These are phyloP conservation scores for Taeniopygia guttata DNA, from an alignment of 2,797 vertebrate genomes.

Conservation along the genomic window DNA sequence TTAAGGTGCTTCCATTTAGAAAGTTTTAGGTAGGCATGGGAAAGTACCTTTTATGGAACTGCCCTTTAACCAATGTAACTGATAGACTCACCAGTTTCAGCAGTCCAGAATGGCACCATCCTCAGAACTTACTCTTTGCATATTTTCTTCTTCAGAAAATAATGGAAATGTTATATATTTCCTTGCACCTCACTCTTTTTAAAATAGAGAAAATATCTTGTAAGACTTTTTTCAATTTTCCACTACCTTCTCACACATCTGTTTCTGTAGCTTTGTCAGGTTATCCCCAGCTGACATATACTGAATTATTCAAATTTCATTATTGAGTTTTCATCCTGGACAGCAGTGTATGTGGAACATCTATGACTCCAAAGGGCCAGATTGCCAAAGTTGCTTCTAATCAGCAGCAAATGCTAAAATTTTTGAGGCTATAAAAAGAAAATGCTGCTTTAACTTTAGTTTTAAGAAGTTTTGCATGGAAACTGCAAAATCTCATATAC, in stretches of 20 bases:
- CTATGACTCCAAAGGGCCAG: background rate
- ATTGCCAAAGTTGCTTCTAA: background rate
- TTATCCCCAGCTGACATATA: background rate
- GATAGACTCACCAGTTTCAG: background rate
- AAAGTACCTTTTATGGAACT: background rate
- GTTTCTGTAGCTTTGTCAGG: background rate
- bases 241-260: background rate
- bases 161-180: background rate
- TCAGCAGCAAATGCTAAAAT: background rate
- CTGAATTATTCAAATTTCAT: background rate
- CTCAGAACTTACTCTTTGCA: background rate
- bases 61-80: background rate
- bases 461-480: background rate
- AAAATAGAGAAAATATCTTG: background rate
- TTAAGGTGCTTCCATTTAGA: background rate
- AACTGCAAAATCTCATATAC: background rate
- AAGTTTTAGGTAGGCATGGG: background rate
- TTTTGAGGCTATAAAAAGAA: background rate
- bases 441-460: background rate
- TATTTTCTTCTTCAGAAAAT: background rate
- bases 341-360: background rate
- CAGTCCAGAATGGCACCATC: background rate
- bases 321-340: background rate
- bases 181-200: background rate
- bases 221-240: background rate